Evolutionary conservation across 37 sponge, comb jelly and placozoan genomes (phyloP).

Genomic region (Diacarnus erythraeanus): DNA sequence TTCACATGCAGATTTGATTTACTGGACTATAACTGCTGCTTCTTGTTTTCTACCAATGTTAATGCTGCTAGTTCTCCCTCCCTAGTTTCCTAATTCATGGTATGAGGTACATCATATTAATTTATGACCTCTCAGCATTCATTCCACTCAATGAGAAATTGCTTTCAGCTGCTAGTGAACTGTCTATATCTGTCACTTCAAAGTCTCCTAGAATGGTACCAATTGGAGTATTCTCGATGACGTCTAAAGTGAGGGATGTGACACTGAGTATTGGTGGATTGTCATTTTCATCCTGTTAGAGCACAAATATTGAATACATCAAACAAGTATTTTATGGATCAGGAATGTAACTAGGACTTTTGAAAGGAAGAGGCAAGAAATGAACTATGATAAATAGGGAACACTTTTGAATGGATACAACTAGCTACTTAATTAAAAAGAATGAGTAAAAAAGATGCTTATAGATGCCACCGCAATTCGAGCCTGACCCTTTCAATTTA

Average conservation of each 20-base stretch:
- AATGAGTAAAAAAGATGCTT: too few species aligned
- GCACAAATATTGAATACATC: neutral
- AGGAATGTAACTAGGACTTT: too few species aligned
- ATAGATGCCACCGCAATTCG: too few species aligned
- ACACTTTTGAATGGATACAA: too few species aligned
- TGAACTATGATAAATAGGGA: too few species aligned
- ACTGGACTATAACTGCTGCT: too few species aligned
- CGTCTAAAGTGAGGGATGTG: neutral
- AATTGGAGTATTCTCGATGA: conserved; percentile 13
- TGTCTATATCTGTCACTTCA: conserved; percentile 20
- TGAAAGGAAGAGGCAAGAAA: too few species aligned
- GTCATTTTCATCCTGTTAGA: conserved; percentile 22
- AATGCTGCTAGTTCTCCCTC: neutral
- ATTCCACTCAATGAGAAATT: conserved; percentile 6
- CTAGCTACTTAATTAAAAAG: too few species aligned
- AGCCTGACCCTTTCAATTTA: too few species aligned
- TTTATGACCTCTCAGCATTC: conserved; percentile 13
- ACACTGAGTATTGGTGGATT: conserved; percentile 18
- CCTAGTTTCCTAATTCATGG: neutral
- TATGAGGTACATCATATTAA: too few species aligned
- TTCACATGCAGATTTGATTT: too few species aligned
- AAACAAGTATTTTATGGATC: neutral
- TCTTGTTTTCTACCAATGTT: too few species aligned
- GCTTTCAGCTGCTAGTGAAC: neutral
- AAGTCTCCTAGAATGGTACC: conserved; percentile 13